A percentile compares a stretch with the other conserved stretches of the same genome.
Evolutionary conservation across 2,888 invertebrate genomes (phyloP).

Genomic region (Napeogenes inachia): DNA sequence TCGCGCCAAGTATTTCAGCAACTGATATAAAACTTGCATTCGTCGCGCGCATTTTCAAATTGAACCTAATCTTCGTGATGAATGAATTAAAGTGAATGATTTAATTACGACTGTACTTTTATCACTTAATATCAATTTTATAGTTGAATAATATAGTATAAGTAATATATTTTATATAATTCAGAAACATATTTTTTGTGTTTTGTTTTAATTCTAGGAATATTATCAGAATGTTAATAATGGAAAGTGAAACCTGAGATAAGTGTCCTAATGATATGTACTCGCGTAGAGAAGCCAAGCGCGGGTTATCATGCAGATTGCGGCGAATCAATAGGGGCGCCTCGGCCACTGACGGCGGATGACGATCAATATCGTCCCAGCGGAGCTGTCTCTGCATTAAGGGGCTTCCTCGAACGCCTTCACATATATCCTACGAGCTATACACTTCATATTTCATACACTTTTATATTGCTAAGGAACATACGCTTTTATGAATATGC

Average conservation of each 20-base stretch:
- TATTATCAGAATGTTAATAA: slow-evolving; percentile 2
- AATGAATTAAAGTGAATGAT: background rate
- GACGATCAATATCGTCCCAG: slow-evolving; percentile 76
- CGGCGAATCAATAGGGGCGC: slow-evolving; percentile 76
- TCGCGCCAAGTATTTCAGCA: slow-evolving; percentile 26
- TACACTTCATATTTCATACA: slow-evolving; percentile 48
- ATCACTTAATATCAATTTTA: background rate
- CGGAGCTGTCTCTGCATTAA: slow-evolving; percentile 75
- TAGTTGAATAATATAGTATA: too few species aligned
- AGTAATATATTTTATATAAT: too few species aligned
- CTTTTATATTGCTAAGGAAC: slow-evolving; percentile 22
- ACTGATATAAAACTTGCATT: slow-evolving; percentile 14
- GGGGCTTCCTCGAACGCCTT: slow-evolving; percentile 76
- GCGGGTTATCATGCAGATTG: slow-evolving; percentile 77
- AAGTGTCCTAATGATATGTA: slow-evolving; percentile 25
- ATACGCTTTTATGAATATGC: slow-evolving; percentile 14
- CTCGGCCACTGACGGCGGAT: slow-evolving; percentile 74
- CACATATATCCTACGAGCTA: slow-evolving; percentile 67
- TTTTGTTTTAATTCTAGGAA: background rate
- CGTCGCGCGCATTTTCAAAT: slow-evolving; percentile 26
- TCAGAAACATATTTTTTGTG: too few species aligned
- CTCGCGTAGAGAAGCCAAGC: slow-evolving; percentile 60
- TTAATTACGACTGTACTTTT: background rate
- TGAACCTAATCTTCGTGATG: slow-evolving; percentile 5
- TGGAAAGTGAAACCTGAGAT: slow-evolving; percentile 11